These are phyloP conservation scores for Lepisosteus oculatus DNA, from an alignment of 2,113 vertebrate genomes.

Conservation along the genomic window DNA sequence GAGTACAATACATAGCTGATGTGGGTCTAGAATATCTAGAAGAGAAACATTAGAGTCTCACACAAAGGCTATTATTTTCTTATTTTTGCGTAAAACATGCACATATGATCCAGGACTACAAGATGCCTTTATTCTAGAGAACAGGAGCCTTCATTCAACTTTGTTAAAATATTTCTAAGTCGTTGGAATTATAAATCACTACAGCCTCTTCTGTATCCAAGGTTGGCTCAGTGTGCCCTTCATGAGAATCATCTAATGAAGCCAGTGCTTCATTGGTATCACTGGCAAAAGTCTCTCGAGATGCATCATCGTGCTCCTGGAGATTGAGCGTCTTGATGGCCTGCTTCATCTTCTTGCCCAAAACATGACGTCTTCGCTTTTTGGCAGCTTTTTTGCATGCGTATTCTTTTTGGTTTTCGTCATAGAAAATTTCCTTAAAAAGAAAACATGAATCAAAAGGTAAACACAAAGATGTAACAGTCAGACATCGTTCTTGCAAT, in stretches of 20 bases:
- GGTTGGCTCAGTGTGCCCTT: constrained; percentile 72
- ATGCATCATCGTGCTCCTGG: constrained; percentile 89
- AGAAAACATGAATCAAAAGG: constrained; percentile 2
- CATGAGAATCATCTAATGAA: constrained; percentile 81
- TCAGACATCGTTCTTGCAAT: no score
- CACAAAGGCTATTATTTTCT: neutral
- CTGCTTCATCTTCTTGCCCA: constrained; percentile 95
- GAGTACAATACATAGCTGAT: neutral
- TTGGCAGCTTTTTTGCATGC: constrained; percentile 89
- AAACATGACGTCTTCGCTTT: constrained; percentile 80
- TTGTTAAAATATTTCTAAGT: constrained; percentile 85
- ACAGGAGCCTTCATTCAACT: neutral
- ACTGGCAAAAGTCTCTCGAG: constrained; percentile 93
- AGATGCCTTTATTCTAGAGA: constrained; percentile 19
- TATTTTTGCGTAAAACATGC: neutral
- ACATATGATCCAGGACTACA: neutral
- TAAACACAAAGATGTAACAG: no score
- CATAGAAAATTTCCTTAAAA: constrained; percentile 79
- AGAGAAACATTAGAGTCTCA: neutral
- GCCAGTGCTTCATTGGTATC: constrained; percentile 93
- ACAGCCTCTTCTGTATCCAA: constrained; percentile 77
- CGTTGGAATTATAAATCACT: constrained; percentile 81
- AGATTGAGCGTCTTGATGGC: constrained; percentile 88
- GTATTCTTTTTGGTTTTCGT: constrained; percentile 82
- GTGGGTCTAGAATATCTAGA: neutral